Evolutionary conservation across 2,888 invertebrate genomes (phyloP), one percentile per base, ranked within the genome.

Genomic region (Hyposoter dolosus): DNA sequence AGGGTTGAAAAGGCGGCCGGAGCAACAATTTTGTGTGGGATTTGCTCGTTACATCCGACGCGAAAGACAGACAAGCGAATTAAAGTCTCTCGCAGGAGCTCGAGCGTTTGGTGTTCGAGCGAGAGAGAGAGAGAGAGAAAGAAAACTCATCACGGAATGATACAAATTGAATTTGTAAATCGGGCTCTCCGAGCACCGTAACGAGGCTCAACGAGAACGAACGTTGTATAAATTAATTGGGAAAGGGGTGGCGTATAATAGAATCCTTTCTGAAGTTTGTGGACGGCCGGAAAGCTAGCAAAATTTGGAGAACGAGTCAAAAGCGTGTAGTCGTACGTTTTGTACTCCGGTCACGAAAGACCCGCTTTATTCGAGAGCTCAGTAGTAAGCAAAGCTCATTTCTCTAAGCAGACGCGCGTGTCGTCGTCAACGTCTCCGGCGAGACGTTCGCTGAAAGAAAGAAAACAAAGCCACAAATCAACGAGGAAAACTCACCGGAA

Each of bases 401-500:
- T 60, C 28, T 60, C 15, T 15, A 56, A 23, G 56, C 23, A 60
- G 60, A 28, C 4, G 28, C 60, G 60, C 28, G 15, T 28, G 60
- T 60, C 28, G 60, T 60, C 15, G 56, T 56, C 56, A 23, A 7
- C 47, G 17, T 50, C 10, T 3, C 23, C 0, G 10, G 12, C 60
- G 1, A 1, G 15, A 60, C 12, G n/a, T n/a, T 40, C 40, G 2
- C 43, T 43, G 45, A 28, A 28, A 63, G 5, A n/a, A 43, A 10
- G 0, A 17, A 56, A 47, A 87, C 53, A 15, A 35, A 40, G 68
- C 17, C 32, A 68, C 71, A 17, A 50, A 65, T 63, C 12, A 35
- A 80, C 19, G 69, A 69, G 72, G 6, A n/a, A 19, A 60, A 93
- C 95, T 94, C 93, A 96, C 96, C 98, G 97, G 96, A 99, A 99